Evolutionary conservation across 2,888 invertebrate species (phyloP), one percentile per base, ranked within the genome.

Genomic region (Perdita meconis): DNA sequence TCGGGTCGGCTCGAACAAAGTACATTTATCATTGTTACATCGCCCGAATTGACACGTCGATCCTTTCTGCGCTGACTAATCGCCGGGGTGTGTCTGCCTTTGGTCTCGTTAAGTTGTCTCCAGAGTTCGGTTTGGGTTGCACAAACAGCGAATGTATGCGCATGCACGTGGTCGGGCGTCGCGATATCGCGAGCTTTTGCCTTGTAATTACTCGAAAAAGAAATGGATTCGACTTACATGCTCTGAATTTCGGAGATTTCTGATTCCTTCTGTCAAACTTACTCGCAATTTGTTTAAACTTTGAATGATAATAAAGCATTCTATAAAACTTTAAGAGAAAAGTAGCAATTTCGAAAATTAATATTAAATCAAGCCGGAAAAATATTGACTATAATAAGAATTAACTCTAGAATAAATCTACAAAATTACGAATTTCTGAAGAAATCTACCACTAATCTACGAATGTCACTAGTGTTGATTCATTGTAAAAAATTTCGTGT

Each of bases 1-100:
- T n/a, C n/a, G n/a, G 2, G 16, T 50, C 22, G 59, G n/a, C n/a
- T 24, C 40, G 44, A 40, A 26, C 47, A 36, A 65, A 53, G 40
- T 40, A 64, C 76, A 53, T 80, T 82, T 80, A 64, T 80, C 82
- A 76, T 61, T 73, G 70, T 80, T 80, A 51, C 67, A 60, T 55
- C 72, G 64, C 64, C 55, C 24, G 64, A 76, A 81, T 79, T 71
- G 63, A 51, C 80, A 67, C 56, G 59, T 78, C 68, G 77, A 67
- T 73, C 65, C 64, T 73, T 80, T 51, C 22, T 50, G 51, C 70
- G 67, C 66, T 81, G 81, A 81, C 81, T 82, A 82, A 82, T 79
- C 75, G 81, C 6, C 44, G 67, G 80, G 81, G 81, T 65, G 81
- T 74, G 81, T 64, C 74, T 34, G 64, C 61, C 26, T 36, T 47